A percentile compares a stretch with the other conserved stretches of the same genome.
These are phyloP conservation scores for Cololabis saira DNA, from an alignment of 2,113 vertebrate species.

Conservation along the genomic window DNA sequence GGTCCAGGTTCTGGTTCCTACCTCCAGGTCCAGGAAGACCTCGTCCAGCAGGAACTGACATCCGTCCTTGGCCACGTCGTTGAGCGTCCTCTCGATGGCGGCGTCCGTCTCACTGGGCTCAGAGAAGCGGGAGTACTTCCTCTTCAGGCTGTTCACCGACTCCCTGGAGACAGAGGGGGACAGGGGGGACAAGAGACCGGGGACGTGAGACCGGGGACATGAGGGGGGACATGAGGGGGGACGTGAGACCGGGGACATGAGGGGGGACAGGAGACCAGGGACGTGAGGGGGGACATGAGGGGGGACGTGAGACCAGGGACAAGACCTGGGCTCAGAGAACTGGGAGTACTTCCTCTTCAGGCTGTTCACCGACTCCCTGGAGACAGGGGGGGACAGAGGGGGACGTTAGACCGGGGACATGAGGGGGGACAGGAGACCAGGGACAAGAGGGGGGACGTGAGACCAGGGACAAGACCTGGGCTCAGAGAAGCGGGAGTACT, in stretches of 20 bases:
- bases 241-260: no score
- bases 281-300: no score
- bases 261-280: no score
- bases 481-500: slow-evolving; percentile 86
- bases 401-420: no score
- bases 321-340: slow-evolving; percentile 79
- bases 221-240: no score
- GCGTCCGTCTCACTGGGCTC: slow-evolving; percentile 86
- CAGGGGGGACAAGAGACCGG: no score
- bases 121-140: slow-evolving; percentile 87
- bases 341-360: slow-evolving; percentile 94
- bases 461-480: no score
- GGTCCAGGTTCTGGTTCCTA: slow-evolving; percentile 89
- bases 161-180: slow-evolving; percentile 79
- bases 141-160: slow-evolving; percentile 94
- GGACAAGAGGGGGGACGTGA: no score
- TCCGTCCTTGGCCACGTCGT: slow-evolving; percentile 91
- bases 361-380: slow-evolving; percentile 94
- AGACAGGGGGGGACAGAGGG: neutral
- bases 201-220: no score
- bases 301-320: no score
- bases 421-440: no score
- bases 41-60: slow-evolving; percentile 93
- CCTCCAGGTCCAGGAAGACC: slow-evolving; percentile 97
- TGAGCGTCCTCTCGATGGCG: slow-evolving; percentile 87